phyloP scores from a whole-genome alignment of 2,113 vertebrate genomes.

The Oxyura jamaicensis region DNA sequence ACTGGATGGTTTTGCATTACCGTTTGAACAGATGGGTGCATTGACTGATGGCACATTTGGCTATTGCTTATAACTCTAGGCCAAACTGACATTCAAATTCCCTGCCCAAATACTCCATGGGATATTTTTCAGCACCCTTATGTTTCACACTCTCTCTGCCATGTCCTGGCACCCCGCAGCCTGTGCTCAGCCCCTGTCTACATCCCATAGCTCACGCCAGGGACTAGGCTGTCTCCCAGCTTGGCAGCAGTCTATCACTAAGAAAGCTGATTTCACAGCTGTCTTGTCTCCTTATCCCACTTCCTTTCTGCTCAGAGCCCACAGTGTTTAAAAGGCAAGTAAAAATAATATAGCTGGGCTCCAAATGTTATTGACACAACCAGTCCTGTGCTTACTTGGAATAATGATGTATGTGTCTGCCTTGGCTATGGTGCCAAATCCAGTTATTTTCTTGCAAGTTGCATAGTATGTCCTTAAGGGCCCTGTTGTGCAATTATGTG shows the following conservation, averaged over 20 bases:
- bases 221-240: neutral
- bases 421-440: neutral
- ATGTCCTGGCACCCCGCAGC: neutral
- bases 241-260: neutral
- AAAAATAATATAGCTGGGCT: neutral
- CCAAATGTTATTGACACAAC: neutral
- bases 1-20: neutral
- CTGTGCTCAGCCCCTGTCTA: neutral
- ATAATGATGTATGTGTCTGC: neutral
- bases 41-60: neutral
- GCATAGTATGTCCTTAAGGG: neutral
- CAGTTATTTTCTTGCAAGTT: neutral
- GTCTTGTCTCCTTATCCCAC: neutral
- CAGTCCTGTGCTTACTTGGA: neutral
- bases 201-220: neutral
- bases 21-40: neutral
- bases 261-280: neutral
- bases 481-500: neutral
- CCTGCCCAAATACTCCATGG: neutral
- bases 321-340: neutral
- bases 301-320: neutral
- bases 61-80: neutral
- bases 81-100: neutral
- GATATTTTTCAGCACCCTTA: neutral
- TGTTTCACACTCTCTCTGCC: accelerated